phyloP scores from a whole-genome alignment of 2,888 invertebrate genomes.

The Uloborus plumipes region DNA sequence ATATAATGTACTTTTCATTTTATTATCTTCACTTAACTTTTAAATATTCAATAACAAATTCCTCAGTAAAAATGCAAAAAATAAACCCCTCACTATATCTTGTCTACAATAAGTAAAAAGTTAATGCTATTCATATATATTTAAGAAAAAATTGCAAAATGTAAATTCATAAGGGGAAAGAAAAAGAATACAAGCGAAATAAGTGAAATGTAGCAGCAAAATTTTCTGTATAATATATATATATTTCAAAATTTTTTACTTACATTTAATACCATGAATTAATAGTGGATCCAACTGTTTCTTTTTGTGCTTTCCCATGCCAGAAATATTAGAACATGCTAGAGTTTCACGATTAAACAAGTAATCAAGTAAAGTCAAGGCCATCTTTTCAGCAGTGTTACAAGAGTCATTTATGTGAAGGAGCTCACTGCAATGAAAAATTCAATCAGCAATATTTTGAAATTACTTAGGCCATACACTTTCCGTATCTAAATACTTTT shows the following conservation, averaged over 20 bases:
- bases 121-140: not conserved
- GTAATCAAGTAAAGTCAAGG: constrained; percentile 74
- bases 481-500: not conserved
- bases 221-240: no score
- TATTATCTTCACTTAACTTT: no score
- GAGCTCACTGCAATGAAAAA: constrained; percentile 67
- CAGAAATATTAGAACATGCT: constrained; percentile 74
- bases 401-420: constrained; percentile 74
- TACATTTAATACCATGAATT: constrained; percentile 73
- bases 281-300: constrained; percentile 74
- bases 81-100: no score
- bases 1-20: no score
- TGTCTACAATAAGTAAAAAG: not conserved
- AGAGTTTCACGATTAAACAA: constrained; percentile 74
- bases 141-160: no score
- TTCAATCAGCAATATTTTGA: not conserved
- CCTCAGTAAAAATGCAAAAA: no score
- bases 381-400: constrained; percentile 75
- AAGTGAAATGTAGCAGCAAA: no score
- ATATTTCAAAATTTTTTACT: constrained; percentile 63
- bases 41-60: no score
- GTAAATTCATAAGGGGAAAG: no score
- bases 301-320: constrained; percentile 74
- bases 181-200: no score
- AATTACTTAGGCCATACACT: not conserved